A percentile compares a stretch with the other conserved stretches of the same genome.
Evolutionary conservation across 2,888 invertebrate species (phyloP).

Genomic region (Cancer borealis): DNA sequence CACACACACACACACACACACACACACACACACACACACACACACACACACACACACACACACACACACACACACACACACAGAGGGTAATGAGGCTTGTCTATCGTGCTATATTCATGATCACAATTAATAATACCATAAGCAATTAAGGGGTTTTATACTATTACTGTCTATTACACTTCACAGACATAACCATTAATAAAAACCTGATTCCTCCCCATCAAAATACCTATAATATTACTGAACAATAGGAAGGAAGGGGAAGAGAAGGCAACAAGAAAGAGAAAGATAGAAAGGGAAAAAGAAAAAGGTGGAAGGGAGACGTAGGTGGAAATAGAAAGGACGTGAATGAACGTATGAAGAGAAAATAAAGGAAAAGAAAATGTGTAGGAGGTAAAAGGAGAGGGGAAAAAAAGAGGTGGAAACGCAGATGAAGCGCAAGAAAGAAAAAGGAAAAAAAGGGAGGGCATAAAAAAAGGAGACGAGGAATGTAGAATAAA

Average conservation of each 20-base stretch:
- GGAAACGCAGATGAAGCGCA: background rate
- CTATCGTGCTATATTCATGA: background rate
- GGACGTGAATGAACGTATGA: too few species aligned
- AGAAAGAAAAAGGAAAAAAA: background rate
- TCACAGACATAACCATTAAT: background rate
- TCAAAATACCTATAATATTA: background rate
- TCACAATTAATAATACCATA: background rate
- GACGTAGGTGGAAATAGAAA: background rate
- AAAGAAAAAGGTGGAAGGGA: background rate
- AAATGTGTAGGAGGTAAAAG: background rate
- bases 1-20: background rate
- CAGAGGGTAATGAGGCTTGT: too few species aligned
- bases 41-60: too few species aligned
- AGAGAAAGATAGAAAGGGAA: background rate
- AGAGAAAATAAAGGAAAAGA: background rate
- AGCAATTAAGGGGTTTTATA: background rate
- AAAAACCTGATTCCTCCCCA: background rate
- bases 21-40: too few species aligned
- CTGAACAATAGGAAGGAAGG: background rate
- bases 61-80: too few species aligned
- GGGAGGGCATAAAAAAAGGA: background rate
- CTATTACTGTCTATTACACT: background rate
- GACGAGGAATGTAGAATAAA: background rate
- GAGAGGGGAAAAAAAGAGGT: background rate
- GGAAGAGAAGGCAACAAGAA: background rate